Conservation (phyloP, 2,113 vertebrate genomes). For the Leptocoma aspasia region DNA sequence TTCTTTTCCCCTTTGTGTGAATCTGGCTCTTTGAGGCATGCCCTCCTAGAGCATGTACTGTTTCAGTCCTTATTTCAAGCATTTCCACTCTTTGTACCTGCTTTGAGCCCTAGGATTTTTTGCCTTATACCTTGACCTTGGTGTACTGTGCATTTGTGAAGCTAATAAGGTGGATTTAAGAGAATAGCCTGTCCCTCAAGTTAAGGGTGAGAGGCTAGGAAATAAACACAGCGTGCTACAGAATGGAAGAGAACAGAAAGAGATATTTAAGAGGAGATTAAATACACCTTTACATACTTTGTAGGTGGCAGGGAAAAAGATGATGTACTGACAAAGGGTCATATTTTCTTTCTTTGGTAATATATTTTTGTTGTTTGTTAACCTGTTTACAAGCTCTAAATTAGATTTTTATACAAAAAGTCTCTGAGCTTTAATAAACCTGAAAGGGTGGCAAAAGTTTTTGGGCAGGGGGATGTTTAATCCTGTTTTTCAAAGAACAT, state of each 20-base stretch:
- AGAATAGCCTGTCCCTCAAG: not conserved
- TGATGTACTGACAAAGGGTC: not conserved
- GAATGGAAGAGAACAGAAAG: not conserved
- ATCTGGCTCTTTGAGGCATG: slow-evolving; percentile 21
- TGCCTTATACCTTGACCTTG: slow-evolving; percentile 1
- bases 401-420: not conserved
- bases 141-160: not conserved
- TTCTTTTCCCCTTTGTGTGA: slow-evolving; percentile 16
- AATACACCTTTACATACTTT: not conserved
- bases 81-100: slow-evolving; percentile 11
- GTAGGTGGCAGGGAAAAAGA: not conserved
- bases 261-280: not conserved
- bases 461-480: not conserved
- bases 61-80: slow-evolving; percentile 41
- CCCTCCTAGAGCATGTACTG: slow-evolving; percentile 7
- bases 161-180: slow-evolving; percentile 28
- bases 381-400: not conserved
- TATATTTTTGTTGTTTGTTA: not conserved
- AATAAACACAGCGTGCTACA: not conserved
- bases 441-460: not conserved
- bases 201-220: not conserved
- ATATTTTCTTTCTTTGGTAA: not conserved
- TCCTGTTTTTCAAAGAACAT: not conserved
- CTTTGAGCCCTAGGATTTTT: slow-evolving; percentile 13
- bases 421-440: not conserved